Conservation (phyloP, 2,113 vertebrate genomes). For the Tachuris rubrigastra region DNA sequence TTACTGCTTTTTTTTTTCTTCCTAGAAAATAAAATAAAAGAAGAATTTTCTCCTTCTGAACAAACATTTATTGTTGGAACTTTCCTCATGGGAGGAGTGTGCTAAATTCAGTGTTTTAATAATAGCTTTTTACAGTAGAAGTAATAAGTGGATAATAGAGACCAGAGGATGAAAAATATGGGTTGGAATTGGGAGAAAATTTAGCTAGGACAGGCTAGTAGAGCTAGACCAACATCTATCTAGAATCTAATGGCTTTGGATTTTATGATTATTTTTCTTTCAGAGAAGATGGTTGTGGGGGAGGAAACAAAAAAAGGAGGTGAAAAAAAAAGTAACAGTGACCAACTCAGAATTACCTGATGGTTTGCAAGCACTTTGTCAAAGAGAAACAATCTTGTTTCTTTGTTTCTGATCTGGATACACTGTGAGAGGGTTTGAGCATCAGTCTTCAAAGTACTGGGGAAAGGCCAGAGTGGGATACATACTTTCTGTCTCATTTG, state of each 20-base stretch:
- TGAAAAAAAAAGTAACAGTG: background rate
- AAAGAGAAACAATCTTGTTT: background rate
- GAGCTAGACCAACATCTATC: background rate
- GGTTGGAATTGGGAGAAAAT: background rate
- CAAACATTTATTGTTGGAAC: background rate
- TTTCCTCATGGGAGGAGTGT: background rate
- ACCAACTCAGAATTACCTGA: background rate
- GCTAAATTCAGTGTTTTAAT: background rate
- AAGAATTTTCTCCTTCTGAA: background rate
- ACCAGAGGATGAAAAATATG: background rate
- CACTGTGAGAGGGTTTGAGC: background rate
- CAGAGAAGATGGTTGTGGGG: background rate
- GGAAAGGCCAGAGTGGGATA: background rate
- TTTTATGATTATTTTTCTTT: background rate
- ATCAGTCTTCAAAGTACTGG: background rate
- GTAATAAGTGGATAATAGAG: background rate
- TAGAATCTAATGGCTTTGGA: background rate
- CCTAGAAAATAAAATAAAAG: background rate
- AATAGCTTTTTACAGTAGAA: background rate
- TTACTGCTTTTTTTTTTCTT: background rate
- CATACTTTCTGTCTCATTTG: background rate
- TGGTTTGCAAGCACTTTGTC: background rate
- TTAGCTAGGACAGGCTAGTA: background rate
- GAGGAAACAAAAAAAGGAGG: no score
- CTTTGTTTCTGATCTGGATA: background rate